Evolutionary conservation across 1,140 invertebrate species (phyloP).

Genomic region (Delia radicum): DNA sequence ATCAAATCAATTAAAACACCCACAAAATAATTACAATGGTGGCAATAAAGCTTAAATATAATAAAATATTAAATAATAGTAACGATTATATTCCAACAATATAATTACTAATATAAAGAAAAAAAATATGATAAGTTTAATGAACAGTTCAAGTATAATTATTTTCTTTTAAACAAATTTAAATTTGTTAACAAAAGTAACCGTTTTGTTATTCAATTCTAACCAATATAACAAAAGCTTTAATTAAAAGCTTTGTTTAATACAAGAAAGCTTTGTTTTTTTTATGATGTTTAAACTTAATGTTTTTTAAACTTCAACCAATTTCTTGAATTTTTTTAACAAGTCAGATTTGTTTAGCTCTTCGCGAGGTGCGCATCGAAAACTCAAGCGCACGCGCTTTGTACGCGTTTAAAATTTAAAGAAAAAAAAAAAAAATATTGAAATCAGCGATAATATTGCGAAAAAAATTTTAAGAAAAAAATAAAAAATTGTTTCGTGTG

Average conservation of each 20-base stretch:
- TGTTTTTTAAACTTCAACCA: background rate
- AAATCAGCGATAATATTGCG: background rate
- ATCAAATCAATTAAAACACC: background rate
- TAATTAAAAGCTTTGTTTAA: background rate
- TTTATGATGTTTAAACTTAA: background rate
- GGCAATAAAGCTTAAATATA: background rate
- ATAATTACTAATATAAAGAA: background rate
- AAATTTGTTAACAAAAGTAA: background rate
- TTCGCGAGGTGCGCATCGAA: constrained; percentile 17
- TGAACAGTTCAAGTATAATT: background rate
- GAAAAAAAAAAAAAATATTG: constrained; percentile 2
- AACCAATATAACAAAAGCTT: background rate
- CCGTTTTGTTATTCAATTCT: background rate
- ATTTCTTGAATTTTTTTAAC: no score
- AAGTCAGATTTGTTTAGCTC: constrained; percentile 14
- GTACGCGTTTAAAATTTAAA: background rate
- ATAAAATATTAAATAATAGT: background rate
- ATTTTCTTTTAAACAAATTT: background rate
- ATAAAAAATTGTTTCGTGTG: background rate
- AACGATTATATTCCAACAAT: background rate
- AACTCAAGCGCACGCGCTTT: constrained; percentile 8
- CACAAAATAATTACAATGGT: background rate
- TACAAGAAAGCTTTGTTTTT: background rate
- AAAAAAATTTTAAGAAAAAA: constrained; percentile 6
- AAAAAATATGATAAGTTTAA: background rate